Evolutionary conservation across 2,888 invertebrate species (phyloP).

Genomic region (Allolobophora icterica): DNA sequence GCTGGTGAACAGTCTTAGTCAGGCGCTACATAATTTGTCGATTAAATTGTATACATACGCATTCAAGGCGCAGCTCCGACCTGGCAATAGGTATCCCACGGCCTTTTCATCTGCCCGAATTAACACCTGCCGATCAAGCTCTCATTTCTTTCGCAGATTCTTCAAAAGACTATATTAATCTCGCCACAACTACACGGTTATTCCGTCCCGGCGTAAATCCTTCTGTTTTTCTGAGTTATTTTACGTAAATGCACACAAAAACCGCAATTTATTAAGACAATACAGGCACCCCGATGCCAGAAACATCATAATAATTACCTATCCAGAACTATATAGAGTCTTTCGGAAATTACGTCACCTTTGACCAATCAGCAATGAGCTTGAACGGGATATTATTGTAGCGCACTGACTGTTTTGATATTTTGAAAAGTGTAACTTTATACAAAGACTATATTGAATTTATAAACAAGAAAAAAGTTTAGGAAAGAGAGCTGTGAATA

Average conservation of each 20-base stretch:
- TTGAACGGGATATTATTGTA: background rate
- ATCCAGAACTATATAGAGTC: background rate
- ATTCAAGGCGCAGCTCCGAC: background rate
- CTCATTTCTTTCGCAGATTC: background rate
- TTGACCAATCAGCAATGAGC: background rate
- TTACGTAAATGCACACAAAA: background rate
- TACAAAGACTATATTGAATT: no score
- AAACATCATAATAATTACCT: slow-evolving; percentile 8
- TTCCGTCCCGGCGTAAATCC: background rate
- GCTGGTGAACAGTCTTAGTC: background rate
- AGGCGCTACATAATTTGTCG: background rate
- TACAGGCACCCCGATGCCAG: background rate
- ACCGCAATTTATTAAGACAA: background rate
- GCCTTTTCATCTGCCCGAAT: background rate
- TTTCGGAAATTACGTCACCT: background rate
- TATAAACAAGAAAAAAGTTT: no score
- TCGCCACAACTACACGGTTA: background rate
- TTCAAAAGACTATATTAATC: background rate
- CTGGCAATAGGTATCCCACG: no score
- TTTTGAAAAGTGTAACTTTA: no score
- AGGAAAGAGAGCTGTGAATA: no score
- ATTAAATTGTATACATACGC: background rate
- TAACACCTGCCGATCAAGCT: background rate
- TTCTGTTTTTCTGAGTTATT: background rate
- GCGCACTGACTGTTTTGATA: slow-evolving; percentile 46